Conservation (phyloP, 2,797 vertebrate genomes). For the Lacerta viridis region DNA sequence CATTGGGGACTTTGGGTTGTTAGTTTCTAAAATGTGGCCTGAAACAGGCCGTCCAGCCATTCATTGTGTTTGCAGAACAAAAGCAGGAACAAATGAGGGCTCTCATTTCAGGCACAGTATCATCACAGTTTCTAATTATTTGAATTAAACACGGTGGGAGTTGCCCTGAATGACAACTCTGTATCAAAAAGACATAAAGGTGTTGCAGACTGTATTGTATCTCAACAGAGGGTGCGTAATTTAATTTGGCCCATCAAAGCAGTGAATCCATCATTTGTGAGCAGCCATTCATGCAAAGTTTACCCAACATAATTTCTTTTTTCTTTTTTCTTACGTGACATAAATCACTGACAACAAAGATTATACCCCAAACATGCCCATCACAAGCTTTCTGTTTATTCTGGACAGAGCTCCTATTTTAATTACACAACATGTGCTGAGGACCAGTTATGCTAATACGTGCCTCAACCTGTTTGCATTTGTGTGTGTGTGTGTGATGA, state of each 20-base stretch:
- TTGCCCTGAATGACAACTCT: background rate
- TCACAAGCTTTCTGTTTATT: background rate
- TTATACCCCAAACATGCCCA: background rate
- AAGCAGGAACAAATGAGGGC: background rate
- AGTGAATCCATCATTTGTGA: background rate
- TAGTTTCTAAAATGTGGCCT: background rate
- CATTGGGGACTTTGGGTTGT: background rate
- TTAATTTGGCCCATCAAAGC: conserved; percentile 4
- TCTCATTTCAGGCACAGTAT: background rate
- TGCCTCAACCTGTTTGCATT: no score
- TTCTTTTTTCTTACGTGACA: background rate
- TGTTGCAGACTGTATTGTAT: background rate
- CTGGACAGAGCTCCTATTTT: background rate
- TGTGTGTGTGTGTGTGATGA: no score
- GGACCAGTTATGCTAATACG: no score
- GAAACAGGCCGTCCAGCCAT: background rate
- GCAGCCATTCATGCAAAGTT: background rate
- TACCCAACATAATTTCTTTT: background rate
- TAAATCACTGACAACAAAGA: background rate
- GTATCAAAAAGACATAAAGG: background rate
- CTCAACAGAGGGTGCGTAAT: background rate
- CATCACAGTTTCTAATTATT: background rate
- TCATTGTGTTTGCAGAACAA: background rate
- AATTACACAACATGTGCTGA: no score
- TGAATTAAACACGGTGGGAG: background rate